Base-by-base conservation (phyloP, 2,113 vertebrate species). In the Ceuthmochares aereus region DNA sequence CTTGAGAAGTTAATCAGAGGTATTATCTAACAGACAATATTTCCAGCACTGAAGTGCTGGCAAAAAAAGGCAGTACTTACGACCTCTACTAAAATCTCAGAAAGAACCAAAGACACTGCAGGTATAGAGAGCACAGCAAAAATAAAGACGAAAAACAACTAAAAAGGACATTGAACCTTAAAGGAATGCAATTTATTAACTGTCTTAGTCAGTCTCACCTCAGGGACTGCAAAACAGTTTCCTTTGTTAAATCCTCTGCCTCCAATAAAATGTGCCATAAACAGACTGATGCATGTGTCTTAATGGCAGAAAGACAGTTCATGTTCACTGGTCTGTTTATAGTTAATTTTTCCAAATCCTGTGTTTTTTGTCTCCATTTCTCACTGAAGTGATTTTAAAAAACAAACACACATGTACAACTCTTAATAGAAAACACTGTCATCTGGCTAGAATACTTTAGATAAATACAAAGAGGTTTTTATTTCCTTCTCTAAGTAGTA, bases 211-310 rank as follows among this genome's bases (percentile, higher is more conserved):
- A 91, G 92, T 96, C 90, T 95, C 95, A 95, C 95, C 95, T 96
- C 95, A 96, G 73, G 90, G 83, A 96, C 93, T 95, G 83, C 84
- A 95, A 96, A 97, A 96, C 83, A 95, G 77, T 96, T 94, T 96
- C 90, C 88, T 94, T 93, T 96, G 92, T 97, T 93, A 97, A 96
- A 89, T 95, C 92, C 90, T 97, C 76, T 95, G 95, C 92, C 94
- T 95, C 96, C 90, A 97, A 96, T 90, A 96, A 97, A 96, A 94
- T 90, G 68, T 94, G 92, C 87, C 95, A 96, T 96, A 97, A 97
- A 97, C 93, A 96, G 93, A 96, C 93, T 94, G 96, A 93, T 96
- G 91, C 91, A 96, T 95, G 87, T 94, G 95, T 96, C 89, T 96
- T 96, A 95, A 97, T 34, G 81, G 95, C 89, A 97, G 91, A 93